Evolutionary conservation across 2,888 invertebrate species (phyloP), one percentile per base, ranked within the genome.

Genomic region (Lepidochrysops patricia): DNA sequence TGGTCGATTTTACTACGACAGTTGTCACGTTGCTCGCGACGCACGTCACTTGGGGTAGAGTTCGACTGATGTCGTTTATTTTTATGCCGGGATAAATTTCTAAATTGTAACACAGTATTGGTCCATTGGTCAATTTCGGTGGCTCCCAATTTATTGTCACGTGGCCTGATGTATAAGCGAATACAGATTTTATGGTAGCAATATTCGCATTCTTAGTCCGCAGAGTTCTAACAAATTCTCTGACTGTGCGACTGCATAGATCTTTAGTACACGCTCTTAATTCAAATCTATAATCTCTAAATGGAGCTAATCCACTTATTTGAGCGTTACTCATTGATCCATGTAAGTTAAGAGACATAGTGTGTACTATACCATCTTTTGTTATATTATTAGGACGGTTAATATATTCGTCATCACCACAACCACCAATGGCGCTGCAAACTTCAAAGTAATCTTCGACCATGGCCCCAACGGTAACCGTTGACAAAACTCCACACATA

Each of bases 251-350:
- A 58, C 89, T 88, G 57, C 89, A 89, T 9, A 61, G 57, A 2
- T 67, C 61, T 4, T 66, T 64, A 54, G 73, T 71, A 65, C 89
- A 89, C 34, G 84, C 80, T 62, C 86, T 72, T 59, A 89, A 68
- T 61, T 77, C 72, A 64, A 88, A 81, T 60, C 74, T 80, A 60
- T 88, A 89, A 68, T 87, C 87, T 66, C 86, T 74, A 58, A 70
- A 89, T 0, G 88, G 87, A 19, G 83, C 82, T 43, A 89, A 67
- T 1, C 75, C 75, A 7, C 71, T 76, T 3, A 89, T 71, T 70
- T 78, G 73, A 56, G 72, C 82, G 1, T 67, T 67, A 35, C 70
- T 77, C 66, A 64, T 73, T 1, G 70, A 67, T 1, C 72, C 73
- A 19, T 63, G 72, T 57, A 87, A 68, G 60, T 79, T 75, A 6